Base-by-base conservation (phyloP, 2,888 invertebrate species). In the Phyllotreta striolata region DNA sequence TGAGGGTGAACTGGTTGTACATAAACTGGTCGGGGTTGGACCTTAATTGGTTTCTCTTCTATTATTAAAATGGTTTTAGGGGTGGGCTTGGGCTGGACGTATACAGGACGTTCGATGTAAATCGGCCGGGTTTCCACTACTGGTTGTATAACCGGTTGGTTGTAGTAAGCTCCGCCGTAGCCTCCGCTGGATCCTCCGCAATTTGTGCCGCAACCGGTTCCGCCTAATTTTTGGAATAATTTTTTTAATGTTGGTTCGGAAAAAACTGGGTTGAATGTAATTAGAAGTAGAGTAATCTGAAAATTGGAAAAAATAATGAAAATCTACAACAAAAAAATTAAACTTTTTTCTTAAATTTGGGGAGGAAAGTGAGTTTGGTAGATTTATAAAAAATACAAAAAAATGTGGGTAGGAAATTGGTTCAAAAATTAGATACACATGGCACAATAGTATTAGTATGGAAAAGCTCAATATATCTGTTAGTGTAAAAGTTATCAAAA, bases 111-210 rank as follows among this genome's bases (percentile, higher is more conserved):
- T 10, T 37, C 38, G 10, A 55, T 47, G 6, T 13, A 12, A 1
- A 55, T 8, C 24, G 58, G 58, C 10, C 46, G 41, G 9, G 46
- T 13, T 12, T 44, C 9, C n/a, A n/a, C n/a, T n/a, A n/a, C n/a
- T n/a, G n/a, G n/a, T n/a, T 34, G 14, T 0, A 51, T 37, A 7
- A 55, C 41, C 6, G 54, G 39, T 40, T 40, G 12, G 44, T 4
- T 10, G 8, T 38, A 44, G 35, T 38, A 44, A 12, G 52, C 51
- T 51, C 41, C 41, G 7, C 55, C 55, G 12, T 51, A 51, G n/a
- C 55, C 54, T 10, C 58, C 54, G 44, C 62, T 58, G n/a, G 6
- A 43, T 12, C 68, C 66, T 34, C 63, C 65, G 0, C 65, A 60
- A n/a, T 41, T 52, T 13, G 56, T 57, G 3, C 62, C 56, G 24